Base-by-base conservation (phyloP, 2,797 vertebrate genomes). In the Galaxias olidus region DNA sequence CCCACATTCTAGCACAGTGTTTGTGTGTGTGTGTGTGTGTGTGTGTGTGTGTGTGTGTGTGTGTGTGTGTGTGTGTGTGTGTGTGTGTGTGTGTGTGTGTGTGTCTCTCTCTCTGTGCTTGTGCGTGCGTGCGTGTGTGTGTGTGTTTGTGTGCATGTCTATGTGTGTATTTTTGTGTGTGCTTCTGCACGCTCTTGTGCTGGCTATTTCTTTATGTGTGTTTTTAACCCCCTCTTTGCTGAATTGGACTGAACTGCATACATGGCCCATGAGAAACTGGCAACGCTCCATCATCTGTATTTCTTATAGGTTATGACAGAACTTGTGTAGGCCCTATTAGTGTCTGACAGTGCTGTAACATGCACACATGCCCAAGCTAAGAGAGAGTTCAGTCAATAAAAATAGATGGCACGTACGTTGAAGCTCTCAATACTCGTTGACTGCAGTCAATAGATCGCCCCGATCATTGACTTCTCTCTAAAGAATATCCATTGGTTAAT, bases 1-100 rank as follows among this genome's bases (percentile, higher is more conserved):
- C 89, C 89, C 86, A 87, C 85, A 90, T 83, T 91, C 81, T 86
- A 76, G 61, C 41, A 41, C 44, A 56, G 56, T 61, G 10, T 61
- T 61, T 69, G 65, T 61, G 59, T 78, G 76, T 76, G 77, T 80
- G 67, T 81, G 54, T 78, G 74, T 78, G 73, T 56, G 58, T 63
- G 67, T 59, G 11, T 53, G 52, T 48, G 54, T 51, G 55, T 57
- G 55, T 62, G 45, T 48, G 63, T 42, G 20, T 8, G 41, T 14
- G 40, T 44, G 51, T 47, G 8, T 60, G 46, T 15, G 17, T 49
- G 20, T 63, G 60, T 52, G 59, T 53, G 45, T 54, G 14, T 52
- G 18, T 55, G 30, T 65, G 45, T 60, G 45, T 46, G 41, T 15
- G 18, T 40, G 15, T 48, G 42, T 10, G 43, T 68, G 63, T n/a